Evolutionary conservation across 2,888 invertebrate genomes (phyloP).

Genomic region (Beris chalybata): DNA sequence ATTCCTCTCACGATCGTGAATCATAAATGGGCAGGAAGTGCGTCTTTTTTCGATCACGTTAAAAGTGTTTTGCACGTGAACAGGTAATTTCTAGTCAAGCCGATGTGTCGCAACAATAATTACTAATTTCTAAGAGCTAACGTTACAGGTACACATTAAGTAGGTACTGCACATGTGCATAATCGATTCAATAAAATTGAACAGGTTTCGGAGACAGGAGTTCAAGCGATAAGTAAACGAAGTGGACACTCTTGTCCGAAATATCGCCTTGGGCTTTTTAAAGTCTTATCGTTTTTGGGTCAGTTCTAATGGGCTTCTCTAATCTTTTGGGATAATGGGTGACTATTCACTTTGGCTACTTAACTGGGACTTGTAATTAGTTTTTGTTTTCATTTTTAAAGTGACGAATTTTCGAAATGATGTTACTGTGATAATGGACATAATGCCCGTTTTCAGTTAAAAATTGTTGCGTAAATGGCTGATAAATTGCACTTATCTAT

Average conservation of each 20-base stretch:
- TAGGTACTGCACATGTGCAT: not conserved
- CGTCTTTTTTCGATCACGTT: slow-evolving; percentile 2
- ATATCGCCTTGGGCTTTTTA: not conserved
- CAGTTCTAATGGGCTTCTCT: not conserved
- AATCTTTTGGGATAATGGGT: no score
- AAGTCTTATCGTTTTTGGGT: slow-evolving; percentile 6
- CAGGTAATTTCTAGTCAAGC: slow-evolving; percentile 18
- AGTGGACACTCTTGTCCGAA: slow-evolving; percentile 1
- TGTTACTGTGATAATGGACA: no score
- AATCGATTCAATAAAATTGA: slow-evolving; percentile 3
- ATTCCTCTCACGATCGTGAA: slow-evolving; percentile 6
- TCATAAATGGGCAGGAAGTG: slow-evolving; percentile 15
- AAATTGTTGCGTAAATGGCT: no score
- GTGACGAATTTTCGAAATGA: no score
- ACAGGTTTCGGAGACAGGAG: slow-evolving; percentile 3
- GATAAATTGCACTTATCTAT: no score
- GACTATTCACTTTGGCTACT: no score
- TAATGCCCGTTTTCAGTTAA: no score
- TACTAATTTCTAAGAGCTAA: slow-evolving; percentile 7
- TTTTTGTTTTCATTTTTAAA: no score
- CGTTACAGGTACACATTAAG: not conserved
- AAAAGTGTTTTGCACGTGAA: slow-evolving; percentile 16
- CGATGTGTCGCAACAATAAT: slow-evolving; percentile 9
- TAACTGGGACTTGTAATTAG: no score
- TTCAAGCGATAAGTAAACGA: not conserved